Percentiles rank a stretch among this genome's conserved stretches.
Conservation (phyloP, 2,113 vertebrate genomes). For the Varanus salvator region DNA sequence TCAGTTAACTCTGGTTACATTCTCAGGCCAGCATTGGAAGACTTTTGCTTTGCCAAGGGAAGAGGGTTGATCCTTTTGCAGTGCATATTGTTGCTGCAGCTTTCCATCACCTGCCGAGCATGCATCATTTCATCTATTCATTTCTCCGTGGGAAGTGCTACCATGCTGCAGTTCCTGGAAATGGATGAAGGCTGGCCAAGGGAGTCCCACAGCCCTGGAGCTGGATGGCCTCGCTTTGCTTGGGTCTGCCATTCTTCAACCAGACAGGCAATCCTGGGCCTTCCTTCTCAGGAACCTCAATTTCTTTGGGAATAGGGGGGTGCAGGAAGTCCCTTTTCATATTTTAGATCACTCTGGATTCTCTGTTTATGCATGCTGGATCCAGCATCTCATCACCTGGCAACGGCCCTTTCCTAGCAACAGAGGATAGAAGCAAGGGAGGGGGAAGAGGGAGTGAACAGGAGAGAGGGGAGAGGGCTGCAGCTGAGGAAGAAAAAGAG, state of each 20-base stretch:
- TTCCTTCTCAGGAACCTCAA: neutral
- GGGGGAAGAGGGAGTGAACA: neutral
- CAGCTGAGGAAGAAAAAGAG: constrained; percentile 31
- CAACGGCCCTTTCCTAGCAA: constrained; percentile 60
- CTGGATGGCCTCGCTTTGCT: neutral
- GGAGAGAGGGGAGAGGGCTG: constrained; percentile 31
- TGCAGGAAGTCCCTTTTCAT: constrained; percentile 8
- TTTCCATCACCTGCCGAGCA: neutral
- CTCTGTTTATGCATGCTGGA: constrained; percentile 37
- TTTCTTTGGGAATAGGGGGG: neutral
- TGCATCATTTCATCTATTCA: fast-evolving
- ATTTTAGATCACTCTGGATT: constrained; percentile 19
- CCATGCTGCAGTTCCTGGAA: neutral
- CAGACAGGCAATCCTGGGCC: neutral
- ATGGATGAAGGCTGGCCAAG: fast-evolving
- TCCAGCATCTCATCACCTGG: constrained; percentile 56
- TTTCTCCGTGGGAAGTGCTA: neutral
- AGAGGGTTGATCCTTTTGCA: neutral
- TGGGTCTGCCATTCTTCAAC: neutral
- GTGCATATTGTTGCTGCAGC: neutral
- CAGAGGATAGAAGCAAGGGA: constrained; percentile 30
- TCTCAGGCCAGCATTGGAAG: neutral
- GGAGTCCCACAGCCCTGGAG: neutral
- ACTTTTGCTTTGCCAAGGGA: neutral
- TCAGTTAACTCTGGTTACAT: neutral